Percentiles rank a stretch among this genome's conserved stretches.
phyloP scores from a whole-genome alignment of 1,140 invertebrate species.

The Hyphantria cunea region DNA sequence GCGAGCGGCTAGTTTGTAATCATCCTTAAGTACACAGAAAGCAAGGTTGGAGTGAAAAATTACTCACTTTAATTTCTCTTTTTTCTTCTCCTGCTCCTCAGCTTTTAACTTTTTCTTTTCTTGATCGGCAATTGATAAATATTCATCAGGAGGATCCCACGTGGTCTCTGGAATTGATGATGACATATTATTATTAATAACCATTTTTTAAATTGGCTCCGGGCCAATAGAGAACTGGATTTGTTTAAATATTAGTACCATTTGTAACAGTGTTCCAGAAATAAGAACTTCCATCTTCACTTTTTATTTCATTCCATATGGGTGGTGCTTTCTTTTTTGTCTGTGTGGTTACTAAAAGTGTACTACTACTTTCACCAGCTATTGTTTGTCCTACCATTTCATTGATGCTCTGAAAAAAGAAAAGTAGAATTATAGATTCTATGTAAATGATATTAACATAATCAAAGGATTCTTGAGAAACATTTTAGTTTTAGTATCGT shows the following conservation, averaged over 20 bases:
- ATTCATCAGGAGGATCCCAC: conserved; percentile 68
- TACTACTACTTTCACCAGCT: conserved; percentile 38
- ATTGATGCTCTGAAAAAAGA: conserved; percentile 59
- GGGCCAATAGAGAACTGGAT: too few relatives aligned
- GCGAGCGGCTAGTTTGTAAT: too few relatives aligned
- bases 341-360: conserved; percentile 35
- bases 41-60: not conserved
- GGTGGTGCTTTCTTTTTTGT: conserved; percentile 25
- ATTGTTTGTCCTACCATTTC: conserved; percentile 49
- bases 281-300: conserved; percentile 87
- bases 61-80: conserved; percentile 55
- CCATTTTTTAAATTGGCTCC: too few relatives aligned
- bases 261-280: conserved; percentile 91
- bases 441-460: too few relatives aligned
- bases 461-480: too few relatives aligned
- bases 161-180: conserved; percentile 54
- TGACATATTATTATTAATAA: not conserved
- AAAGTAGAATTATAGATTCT: too few relatives aligned
- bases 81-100: conserved; percentile 41
- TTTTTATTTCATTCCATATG: conserved; percentile 87
- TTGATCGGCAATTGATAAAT: conserved; percentile 62
- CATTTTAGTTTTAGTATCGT: too few relatives aligned
- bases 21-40: too few relatives aligned
- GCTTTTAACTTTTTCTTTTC: conserved; percentile 63
- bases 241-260: conserved; percentile 69